phyloP scores from a whole-genome alignment of 92 coral and sea anemone genomes.

The Siderastrea radians region DNA sequence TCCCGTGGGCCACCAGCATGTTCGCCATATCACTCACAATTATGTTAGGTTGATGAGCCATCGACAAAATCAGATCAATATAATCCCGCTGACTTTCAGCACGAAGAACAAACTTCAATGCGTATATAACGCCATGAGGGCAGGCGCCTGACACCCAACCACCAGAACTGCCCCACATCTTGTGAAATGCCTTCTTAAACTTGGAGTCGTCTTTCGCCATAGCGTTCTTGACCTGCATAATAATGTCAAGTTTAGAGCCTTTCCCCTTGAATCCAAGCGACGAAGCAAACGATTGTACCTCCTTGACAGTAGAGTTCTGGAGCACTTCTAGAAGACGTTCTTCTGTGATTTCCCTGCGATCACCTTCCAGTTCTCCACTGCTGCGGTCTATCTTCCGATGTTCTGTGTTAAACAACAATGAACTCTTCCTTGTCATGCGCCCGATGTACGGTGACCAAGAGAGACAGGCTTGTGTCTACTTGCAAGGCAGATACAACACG shows the following conservation, averaged over 20 bases:
- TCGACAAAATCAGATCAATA: conserved; percentile 53
- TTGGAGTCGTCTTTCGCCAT: too few species aligned
- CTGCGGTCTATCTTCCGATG: conserved; percentile 48
- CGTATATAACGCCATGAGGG: too few species aligned
- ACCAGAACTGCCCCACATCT: too few species aligned
- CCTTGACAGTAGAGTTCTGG: conserved; percentile 49
- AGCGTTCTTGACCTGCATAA: too few species aligned
- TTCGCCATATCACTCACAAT: conserved; percentile 67
- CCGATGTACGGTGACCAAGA: conserved; percentile 74
- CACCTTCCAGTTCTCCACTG: conserved; percentile 53
- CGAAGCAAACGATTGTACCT: conserved; percentile 39
- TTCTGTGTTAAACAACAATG: conserved; percentile 54
- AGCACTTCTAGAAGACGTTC: conserved; percentile 61
- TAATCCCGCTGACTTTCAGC: too few species aligned
- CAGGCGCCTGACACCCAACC: too few species aligned
- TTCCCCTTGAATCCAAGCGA: conserved; percentile 41
- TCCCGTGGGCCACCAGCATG: conserved; percentile 63
- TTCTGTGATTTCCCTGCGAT: conserved; percentile 65
- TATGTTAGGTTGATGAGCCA: conserved; percentile 60
- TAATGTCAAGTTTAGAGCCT: conserved; percentile 64
- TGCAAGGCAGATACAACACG: conserved; percentile 6
- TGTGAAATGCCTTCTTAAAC: too few species aligned
- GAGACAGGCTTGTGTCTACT: conserved; percentile 49
- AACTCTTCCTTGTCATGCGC: conserved; percentile 29
- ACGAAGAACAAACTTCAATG: too few species aligned